Evolutionary conservation across 1,140 invertebrate species (phyloP).

Genomic region (Carcinoscorpius rotundicauda): DNA sequence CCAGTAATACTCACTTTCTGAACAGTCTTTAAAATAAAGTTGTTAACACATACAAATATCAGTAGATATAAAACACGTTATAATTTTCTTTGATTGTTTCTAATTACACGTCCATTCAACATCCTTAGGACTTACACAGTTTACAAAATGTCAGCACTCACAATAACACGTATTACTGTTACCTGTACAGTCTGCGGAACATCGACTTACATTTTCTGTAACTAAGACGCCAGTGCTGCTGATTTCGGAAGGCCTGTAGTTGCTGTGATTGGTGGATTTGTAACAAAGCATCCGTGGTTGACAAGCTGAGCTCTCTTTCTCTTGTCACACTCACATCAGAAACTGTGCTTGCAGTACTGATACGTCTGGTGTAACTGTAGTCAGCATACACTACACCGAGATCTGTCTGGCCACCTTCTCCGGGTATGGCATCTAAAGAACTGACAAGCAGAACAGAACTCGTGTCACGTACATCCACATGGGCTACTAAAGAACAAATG

Average conservation of each 20-base stretch:
- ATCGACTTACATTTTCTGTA: constrained; percentile 27
- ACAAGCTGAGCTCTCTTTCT: constrained; percentile 19
- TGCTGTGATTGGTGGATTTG: constrained; percentile 21
- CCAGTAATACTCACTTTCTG: too few species aligned
- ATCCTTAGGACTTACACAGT: too few species aligned
- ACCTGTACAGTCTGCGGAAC: background rate
- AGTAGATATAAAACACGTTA: too few species aligned
- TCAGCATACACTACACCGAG: constrained; percentile 21
- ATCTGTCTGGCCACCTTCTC: constrained; percentile 37
- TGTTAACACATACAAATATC: too few species aligned
- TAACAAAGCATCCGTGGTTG: background rate
- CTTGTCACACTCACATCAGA: constrained; percentile 30
- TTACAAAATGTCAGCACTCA: too few species aligned
- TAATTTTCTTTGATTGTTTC: too few species aligned
- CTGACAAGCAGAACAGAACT: background rate
- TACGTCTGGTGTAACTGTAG: constrained; percentile 28
- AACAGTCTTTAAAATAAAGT: too few species aligned
- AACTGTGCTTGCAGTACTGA: constrained; percentile 35
- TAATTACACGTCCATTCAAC: too few species aligned
- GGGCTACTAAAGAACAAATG: too few species aligned
- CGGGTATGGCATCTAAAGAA: constrained; percentile 8
- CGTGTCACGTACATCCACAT: too few species aligned
- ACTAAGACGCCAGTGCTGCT: constrained; percentile 30
- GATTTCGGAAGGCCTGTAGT: constrained; percentile 13
- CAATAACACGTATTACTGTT: too few species aligned